Evolutionary conservation across 2,113 vertebrate species (phyloP), one percentile per base, ranked within the genome.

Genomic region (Thamnaconus septentrionalis): DNA sequence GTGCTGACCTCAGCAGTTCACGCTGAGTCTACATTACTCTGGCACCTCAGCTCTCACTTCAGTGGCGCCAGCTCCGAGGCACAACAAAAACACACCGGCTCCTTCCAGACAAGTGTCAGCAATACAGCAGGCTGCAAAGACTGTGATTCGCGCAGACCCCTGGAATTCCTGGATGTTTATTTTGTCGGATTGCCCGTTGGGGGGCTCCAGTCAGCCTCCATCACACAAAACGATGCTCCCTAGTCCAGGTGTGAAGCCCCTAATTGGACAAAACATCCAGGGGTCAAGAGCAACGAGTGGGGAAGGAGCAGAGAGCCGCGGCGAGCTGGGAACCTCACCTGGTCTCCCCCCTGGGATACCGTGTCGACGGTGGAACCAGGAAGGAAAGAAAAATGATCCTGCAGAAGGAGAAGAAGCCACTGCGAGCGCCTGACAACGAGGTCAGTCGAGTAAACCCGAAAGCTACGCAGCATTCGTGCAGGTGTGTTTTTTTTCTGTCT

Each of bases 1-100:
- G 44, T 73, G 86, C 83, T 87, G 79, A 86, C 76, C 76, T 78
- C 73, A 84, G 85, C 76, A 85, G 65, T 86, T 57, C 56, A 79
- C 18, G 50, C 47, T 46, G 41, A 77, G 67, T 73, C 61, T 84
- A 71, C 75, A 69, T 68, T 81, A 54, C 66, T 63, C 57, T 7
- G 82, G 82, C 79, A 74, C 79, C 83, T 8, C 9, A 12, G 47
- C 62, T 68, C 61, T 66, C 71, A 73, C 60, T 66, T 81, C 60
- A 61, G 80, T 76, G 18, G 18, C 18, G 18, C 73, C 57, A 11
- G 46, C 61, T 61, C 65, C 58, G 59, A 63, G 86, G 87, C 78
- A 84, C 85, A 84, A 40, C 4, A 3, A 46, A 56, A 60, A 64
- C 64, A 48, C 41, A 54, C 59, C 62, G 47, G 49, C 53, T 60